A percentile compares a stretch with the other conserved stretches of the same genome.
phyloP scores from a whole-genome alignment of 2,113 vertebrate genomes.

The Menura novaehollandiae region DNA sequence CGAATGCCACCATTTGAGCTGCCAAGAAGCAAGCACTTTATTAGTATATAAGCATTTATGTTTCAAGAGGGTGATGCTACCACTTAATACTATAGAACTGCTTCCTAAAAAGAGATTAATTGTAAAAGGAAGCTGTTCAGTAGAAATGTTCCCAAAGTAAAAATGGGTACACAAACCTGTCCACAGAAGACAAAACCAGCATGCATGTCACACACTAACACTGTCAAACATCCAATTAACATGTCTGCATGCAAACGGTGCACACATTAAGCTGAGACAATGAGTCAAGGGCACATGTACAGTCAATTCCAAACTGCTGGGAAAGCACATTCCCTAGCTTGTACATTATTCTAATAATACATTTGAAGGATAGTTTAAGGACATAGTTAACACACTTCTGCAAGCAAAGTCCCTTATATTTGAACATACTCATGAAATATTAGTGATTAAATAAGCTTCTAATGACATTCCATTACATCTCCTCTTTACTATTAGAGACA shows the following conservation, averaged over 20 bases:
- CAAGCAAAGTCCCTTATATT: neutral
- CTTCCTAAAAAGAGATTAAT: neutral
- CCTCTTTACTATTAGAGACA: neutral
- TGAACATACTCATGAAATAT: neutral
- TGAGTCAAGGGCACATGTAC: neutral
- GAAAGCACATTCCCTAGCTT: neutral
- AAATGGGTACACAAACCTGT: neutral
- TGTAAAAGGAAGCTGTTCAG: neutral
- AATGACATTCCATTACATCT: neutral
- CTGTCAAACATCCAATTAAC: neutral
- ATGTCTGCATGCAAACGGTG: conserved; percentile 50
- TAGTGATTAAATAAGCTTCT: neutral
- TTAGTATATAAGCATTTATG: neutral
- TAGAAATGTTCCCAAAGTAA: neutral
- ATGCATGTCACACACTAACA: conserved; percentile 40
- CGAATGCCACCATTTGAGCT: neutral
- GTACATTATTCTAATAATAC: neutral
- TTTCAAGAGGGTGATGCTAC: neutral
- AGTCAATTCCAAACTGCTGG: neutral
- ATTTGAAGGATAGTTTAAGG: neutral
- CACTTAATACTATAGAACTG: neutral
- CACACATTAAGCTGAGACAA: neutral
- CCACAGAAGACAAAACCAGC: conserved; percentile 22
- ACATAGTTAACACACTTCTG: neutral
- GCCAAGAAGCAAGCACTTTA: neutral